Evolutionary conservation across 2,888 invertebrate genomes (phyloP), one percentile per base, ranked within the genome.

Genomic region (Hanleya hanleyi): DNA sequence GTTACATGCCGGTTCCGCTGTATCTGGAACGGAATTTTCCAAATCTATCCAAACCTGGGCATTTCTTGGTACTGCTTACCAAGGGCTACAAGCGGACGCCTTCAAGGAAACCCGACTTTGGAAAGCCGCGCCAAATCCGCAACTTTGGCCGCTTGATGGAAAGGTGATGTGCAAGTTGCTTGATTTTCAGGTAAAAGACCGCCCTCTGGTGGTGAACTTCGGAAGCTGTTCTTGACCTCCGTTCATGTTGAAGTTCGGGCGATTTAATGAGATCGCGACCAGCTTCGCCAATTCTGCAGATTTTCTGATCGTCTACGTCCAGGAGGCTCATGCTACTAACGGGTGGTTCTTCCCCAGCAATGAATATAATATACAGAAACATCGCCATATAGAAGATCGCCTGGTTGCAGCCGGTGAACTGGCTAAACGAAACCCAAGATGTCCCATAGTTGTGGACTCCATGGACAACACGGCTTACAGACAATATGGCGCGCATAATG

Each of bases 191-290:
- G 64, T 41, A n/a, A n/a, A n/a, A 4, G 73, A 49, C 15, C 73
- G 81, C 18, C 80, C 79, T 33, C 78, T 82, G 64, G 78, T 81
- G 26, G 69, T 82, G 32, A 76, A 76, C 76, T 82, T 82, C 78
- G 47, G 47, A 47, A 47, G 47, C 22, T 47, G 47, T 7, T n/a
- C 47, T 2, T 47, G 47, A 47, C 47, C 81, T 35, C 82, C 82
- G 68, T 82, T 82, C 71, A 77, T 82, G 78, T 77, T 70, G 47
- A 77, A 78, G 67, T 74, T 82, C 71, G 72, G 41, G 65, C 64
- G 38, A 26, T 77, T 78, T 69, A 68, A 67, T 36, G 49, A 74
- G 35, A 49, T 82, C 51, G 77, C 76, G 29, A 6, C 66, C 47
- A 61, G 70, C 69, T 78, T 70, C 38, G 66, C 69, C 12, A 36